Conservation (phyloP, 2,113 vertebrate genomes). For the Protobothrops mucrosquamatus region DNA sequence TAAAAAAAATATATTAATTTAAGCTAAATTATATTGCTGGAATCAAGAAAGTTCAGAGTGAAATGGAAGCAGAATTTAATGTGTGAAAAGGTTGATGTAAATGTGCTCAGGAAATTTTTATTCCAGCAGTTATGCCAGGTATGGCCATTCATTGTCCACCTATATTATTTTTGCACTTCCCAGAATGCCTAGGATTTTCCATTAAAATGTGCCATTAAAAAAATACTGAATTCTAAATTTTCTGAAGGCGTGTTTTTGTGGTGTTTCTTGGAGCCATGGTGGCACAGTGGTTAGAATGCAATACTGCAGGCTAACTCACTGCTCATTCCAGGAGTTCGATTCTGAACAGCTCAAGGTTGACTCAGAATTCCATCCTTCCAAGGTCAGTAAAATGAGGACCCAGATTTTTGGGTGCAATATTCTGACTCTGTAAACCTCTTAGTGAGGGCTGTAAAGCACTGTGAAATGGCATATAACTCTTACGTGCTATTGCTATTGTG, state of each 20-base stretch:
- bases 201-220: background rate
- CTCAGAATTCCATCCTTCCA: too few relatives aligned
- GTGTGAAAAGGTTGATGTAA: background rate
- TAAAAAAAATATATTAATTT: background rate
- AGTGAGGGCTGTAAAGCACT: too few relatives aligned
- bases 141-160: background rate
- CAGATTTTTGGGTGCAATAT: too few relatives aligned
- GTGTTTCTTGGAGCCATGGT: too few relatives aligned
- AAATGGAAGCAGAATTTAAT: background rate
- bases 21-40: background rate
- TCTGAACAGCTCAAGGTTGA: too few relatives aligned
- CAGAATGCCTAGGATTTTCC: background rate
- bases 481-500: too few relatives aligned
- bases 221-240: background rate
- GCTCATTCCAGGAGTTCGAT: too few relatives aligned
- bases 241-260: background rate
- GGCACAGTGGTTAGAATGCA: too few relatives aligned
- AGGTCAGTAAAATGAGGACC: too few relatives aligned
- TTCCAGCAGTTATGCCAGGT: background rate
- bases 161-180: background rate
- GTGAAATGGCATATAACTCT: too few relatives aligned
- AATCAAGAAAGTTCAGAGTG: background rate
- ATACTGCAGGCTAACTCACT: too few relatives aligned
- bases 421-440: too few relatives aligned
- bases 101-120: background rate